Evolutionary conservation across 2,888 invertebrate genomes (phyloP).

Genomic region (Teleogryllus oceanicus): DNA sequence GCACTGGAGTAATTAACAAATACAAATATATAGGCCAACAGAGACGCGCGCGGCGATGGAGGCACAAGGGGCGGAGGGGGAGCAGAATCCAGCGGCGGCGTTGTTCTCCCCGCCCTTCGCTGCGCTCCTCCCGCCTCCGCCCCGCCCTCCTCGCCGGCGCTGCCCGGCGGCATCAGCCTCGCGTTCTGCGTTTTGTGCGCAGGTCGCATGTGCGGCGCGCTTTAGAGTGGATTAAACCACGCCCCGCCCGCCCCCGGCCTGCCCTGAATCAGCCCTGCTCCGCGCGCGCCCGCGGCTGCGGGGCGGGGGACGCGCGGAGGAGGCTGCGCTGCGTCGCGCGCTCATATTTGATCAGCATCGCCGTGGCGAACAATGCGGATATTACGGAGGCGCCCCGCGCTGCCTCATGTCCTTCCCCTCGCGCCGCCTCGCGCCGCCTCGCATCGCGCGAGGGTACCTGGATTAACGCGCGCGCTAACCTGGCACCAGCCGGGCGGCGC

Average conservation of each 20-base stretch:
- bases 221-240: background rate
- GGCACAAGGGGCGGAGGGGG: background rate
- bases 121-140: background rate
- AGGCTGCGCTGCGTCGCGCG: background rate
- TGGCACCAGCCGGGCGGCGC: background rate
- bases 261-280: background rate
- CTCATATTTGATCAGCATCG: background rate
- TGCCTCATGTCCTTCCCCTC: background rate
- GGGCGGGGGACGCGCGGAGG: background rate
- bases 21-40: constrained; percentile 33
- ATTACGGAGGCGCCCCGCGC: background rate
- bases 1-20: constrained; percentile 36
- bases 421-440: background rate
- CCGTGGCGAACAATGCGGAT: constrained; percentile 18
- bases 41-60: constrained; percentile 9
- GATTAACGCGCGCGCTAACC: constrained; percentile 18
- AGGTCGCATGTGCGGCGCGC: background rate
- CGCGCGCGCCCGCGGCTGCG: background rate
- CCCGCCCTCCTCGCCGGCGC: background rate
- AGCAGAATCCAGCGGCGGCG: no score
- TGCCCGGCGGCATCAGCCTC: background rate
- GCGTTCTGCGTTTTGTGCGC: constrained; percentile 7
- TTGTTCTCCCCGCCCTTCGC: no score
- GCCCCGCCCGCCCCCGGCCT: background rate
- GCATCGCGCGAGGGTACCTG: background rate